Conservation (phyloP, 2,888 invertebrate species). For the Drosophila basisetae region DNA sequence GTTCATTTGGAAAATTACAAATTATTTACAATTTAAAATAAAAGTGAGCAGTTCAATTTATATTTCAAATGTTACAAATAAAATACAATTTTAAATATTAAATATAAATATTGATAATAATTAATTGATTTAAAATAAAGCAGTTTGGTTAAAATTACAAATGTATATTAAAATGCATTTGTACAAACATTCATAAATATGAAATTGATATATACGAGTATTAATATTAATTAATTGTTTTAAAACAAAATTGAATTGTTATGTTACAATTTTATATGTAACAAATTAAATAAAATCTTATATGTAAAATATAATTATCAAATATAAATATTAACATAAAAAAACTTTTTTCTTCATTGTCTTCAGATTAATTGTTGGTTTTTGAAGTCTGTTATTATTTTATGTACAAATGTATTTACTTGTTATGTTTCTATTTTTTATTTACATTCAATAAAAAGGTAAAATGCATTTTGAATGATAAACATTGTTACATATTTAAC, state of each 20-base stretch:
- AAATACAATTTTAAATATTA: too few relatives aligned
- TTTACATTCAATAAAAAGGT: too few relatives aligned
- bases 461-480: too few relatives aligned
- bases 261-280: neutral
- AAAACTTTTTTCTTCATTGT: too few relatives aligned
- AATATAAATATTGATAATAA: neutral
- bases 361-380: too few relatives aligned
- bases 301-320: neutral
- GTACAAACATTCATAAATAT: neutral
- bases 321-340: neutral
- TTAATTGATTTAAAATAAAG: neutral
- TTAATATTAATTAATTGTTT: neutral
- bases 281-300: neutral
- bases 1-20: neutral
- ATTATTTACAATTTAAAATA: neutral
- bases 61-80: too few relatives aligned
- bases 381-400: too few relatives aligned
- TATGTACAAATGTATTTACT: too few relatives aligned
- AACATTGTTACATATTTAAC: too few relatives aligned
- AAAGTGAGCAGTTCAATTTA: neutral
- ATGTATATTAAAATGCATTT: neutral
- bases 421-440: too few relatives aligned
- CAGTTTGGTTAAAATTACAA: neutral
- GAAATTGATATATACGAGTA: neutral
- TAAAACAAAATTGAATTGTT: neutral